phyloP scores from a whole-genome alignment of 23 tunicate genomes.

The Clavelina lepadiformis region DNA sequence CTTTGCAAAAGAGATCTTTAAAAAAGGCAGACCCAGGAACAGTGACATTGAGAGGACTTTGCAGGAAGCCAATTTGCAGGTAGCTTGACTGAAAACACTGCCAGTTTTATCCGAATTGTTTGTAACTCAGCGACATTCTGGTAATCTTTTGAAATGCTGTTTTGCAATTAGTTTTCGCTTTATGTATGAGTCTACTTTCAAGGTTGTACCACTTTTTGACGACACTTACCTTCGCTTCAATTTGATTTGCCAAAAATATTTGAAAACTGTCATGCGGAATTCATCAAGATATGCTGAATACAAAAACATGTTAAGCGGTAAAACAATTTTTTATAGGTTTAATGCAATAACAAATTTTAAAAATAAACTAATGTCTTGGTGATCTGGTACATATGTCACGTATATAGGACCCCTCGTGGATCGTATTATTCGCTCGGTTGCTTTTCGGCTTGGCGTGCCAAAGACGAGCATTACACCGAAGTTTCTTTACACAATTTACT shows the following conservation, averaged over 20 bases:
- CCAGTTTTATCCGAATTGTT: too few relatives aligned
- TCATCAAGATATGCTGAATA: too few relatives aligned
- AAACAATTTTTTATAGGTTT: too few relatives aligned
- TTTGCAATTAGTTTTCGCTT: too few relatives aligned
- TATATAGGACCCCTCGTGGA: not conserved
- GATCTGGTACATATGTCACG: not conserved
- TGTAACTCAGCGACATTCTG: too few relatives aligned
- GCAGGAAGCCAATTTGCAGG: slow-evolving; percentile 3
- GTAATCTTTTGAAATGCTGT: too few relatives aligned
- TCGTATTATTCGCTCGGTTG: slow-evolving; percentile 2
- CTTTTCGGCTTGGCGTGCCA: slow-evolving; percentile 16
- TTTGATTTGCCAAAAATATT: too few relatives aligned
- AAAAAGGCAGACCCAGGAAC: not conserved
- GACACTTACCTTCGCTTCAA: too few relatives aligned
- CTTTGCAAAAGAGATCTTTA: slow-evolving; percentile 8
- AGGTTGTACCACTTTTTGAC: too few relatives aligned
- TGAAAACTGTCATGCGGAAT: too few relatives aligned
- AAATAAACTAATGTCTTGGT: not conserved
- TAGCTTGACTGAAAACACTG: not conserved
- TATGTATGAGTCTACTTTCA: too few relatives aligned
- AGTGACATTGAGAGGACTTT: not conserved
- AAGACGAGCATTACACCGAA: not conserved
- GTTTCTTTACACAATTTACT: slow-evolving; percentile 6
- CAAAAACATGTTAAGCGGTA: too few relatives aligned
- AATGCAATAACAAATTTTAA: not conserved